Percentiles rank a stretch among this genome's conserved stretches.
These are phyloP conservation scores for Tolmerus cingulatus DNA, from an alignment of 2,888 invertebrate genomes.

Conservation along the genomic window DNA sequence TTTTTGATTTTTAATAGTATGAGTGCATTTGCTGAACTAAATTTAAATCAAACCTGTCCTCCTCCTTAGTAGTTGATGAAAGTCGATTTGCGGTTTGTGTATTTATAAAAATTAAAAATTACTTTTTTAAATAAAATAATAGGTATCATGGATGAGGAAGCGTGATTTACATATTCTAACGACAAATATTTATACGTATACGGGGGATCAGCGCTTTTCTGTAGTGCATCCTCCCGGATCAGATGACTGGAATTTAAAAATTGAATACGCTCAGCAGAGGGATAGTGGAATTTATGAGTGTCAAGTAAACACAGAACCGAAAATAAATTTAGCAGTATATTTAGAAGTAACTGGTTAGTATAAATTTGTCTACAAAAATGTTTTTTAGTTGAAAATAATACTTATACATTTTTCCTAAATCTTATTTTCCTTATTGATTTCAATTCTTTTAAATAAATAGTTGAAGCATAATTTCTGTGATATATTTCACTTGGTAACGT, in stretches of 20 bases:
- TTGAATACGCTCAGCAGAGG: constrained; percentile 82
- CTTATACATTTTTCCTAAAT: neutral
- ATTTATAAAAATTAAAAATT: neutral
- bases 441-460: neutral
- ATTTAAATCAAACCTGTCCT: no score
- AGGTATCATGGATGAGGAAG: constrained; percentile 64
- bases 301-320: constrained; percentile 90
- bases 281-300: constrained; percentile 89
- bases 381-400: neutral
- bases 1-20: no score
- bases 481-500: neutral
- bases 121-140: neutral
- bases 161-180: constrained; percentile 80
- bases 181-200: constrained; percentile 84
- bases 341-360: constrained; percentile 81
- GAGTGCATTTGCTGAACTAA: no score
- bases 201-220: constrained; percentile 86
- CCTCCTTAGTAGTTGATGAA: no score
- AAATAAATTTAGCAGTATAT: constrained; percentile 83
- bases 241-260: constrained; percentile 86
- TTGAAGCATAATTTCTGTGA: constrained; percentile 24
- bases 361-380: neutral
- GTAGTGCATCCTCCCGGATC: constrained; percentile 83
- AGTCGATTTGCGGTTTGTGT: no score
- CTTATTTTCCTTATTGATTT: neutral